phyloP scores from a whole-genome alignment of 1,140 invertebrate species.

The Drosophila rufa region DNA sequence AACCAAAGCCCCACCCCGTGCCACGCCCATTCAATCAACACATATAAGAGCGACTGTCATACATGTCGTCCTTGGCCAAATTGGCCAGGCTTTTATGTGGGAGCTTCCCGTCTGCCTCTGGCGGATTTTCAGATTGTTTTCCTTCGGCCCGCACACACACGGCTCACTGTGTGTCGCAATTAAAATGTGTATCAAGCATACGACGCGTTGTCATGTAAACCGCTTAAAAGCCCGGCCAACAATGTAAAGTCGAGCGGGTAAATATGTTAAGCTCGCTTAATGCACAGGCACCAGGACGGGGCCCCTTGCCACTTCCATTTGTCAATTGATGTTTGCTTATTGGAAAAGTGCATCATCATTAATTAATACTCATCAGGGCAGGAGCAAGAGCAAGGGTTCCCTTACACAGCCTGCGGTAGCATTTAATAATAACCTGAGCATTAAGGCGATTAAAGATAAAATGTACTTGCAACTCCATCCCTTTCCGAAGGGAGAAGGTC shows the following conservation, averaged over 20 bases:
- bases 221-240: slow-evolving; percentile 58
- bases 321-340: slow-evolving; percentile 38
- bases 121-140: slow-evolving; percentile 31
- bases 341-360: slow-evolving; percentile 40
- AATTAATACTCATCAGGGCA: slow-evolving; percentile 28
- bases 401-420: slow-evolving; percentile 19
- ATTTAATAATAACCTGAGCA: slow-evolving; percentile 35
- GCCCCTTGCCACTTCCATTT: neutral
- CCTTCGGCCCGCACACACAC: slow-evolving; percentile 5
- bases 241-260: slow-evolving; percentile 49
- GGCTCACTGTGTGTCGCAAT: slow-evolving; percentile 54
- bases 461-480: slow-evolving; percentile 2
- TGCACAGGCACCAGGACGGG: slow-evolving; percentile 11
- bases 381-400: neutral
- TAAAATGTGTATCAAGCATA: slow-evolving; percentile 67
- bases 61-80: slow-evolving; percentile 37
- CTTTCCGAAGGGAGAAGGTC: neutral
- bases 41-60: slow-evolving; percentile 38
- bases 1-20: slow-evolving; percentile 20
- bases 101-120: slow-evolving; percentile 3
- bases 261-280: slow-evolving; percentile 60
- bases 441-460: slow-evolving; percentile 44
- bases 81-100: slow-evolving; percentile 36
- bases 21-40: slow-evolving; percentile 55
- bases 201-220: slow-evolving; percentile 65